Evolutionary conservation across 2,888 invertebrate species (phyloP).

Genomic region (Drosophila pseudotakahashii): DNA sequence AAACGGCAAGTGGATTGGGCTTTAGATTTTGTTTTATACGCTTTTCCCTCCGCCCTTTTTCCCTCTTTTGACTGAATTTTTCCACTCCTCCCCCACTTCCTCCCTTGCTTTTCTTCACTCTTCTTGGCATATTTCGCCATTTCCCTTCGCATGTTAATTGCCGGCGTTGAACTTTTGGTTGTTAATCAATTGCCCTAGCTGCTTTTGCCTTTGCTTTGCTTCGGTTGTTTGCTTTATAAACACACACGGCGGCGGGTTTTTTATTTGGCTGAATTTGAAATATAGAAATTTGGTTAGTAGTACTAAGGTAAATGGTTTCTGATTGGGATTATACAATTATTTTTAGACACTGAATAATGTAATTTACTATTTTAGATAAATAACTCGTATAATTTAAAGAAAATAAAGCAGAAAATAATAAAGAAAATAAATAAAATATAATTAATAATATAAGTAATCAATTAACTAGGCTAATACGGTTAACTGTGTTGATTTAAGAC

Average conservation of each 20-base stretch:
- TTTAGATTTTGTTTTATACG: conserved; percentile 60
- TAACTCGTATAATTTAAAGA: too few species aligned
- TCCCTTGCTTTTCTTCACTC: conserved; percentile 17
- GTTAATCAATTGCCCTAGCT: conserved; percentile 42
- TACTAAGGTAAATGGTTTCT: too few species aligned
- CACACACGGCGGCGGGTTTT: not conserved
- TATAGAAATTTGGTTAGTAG: conserved; percentile 2
- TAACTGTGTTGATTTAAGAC: conserved; percentile 4
- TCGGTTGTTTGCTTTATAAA: not conserved
- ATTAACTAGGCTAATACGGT: conserved; percentile 7
- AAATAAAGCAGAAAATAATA: too few species aligned
- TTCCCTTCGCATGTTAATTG: conserved; percentile 36
- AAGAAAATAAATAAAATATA: too few species aligned
- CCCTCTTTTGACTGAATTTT: conserved; percentile 14
- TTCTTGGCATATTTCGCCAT: conserved; percentile 31
- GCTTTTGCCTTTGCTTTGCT: conserved; percentile 8
- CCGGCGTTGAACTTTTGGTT: conserved; percentile 44
- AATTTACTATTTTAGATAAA: too few species aligned
- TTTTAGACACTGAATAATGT: too few species aligned
- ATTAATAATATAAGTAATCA: too few species aligned
- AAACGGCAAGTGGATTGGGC: conserved; percentile 68
- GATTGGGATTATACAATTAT: too few species aligned
- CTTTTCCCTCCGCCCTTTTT: conserved; percentile 3
- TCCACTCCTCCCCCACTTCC: conserved; percentile 13
- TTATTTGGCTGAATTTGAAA: conserved; percentile 7